Evolutionary conservation across 2,113 vertebrate species (phyloP), one percentile per base, ranked within the genome.

Genomic region (Daboia siamensis): DNA sequence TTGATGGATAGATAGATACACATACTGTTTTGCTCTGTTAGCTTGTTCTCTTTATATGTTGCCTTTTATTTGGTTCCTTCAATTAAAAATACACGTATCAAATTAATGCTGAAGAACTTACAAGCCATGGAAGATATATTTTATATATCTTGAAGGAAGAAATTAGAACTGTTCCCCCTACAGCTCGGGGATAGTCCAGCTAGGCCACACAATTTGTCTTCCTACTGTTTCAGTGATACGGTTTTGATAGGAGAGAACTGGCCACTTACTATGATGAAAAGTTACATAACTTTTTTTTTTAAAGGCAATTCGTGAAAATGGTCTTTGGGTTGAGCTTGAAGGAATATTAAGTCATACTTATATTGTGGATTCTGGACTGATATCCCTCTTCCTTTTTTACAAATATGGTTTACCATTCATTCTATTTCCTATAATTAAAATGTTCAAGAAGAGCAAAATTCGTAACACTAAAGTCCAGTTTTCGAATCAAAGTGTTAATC

Each of bases 11-110:
- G 95, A 93, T 91, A 95, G 93, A 96, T 52, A 91, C 93, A 90
- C 94, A 33, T 94, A 95, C 95, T 97, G 96, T 95, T 95, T 95
- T 96, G 95, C 94, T 91, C 59, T 95, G 92, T 94, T 91, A 89
- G 86, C 93, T 95, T 92, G 94, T 88, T 95, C 95, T 95, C 95
- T 92, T 96, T 94, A 93, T 95, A 96, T 94, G 94, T 93, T 94
- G 93, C 94, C 64, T 93, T 69, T 86, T 90, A 46, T 54, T 92
- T 89, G 57, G 94, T 92, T 84, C 95, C 94, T 96, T 89, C 93
- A 92, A 93, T 91, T 93, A 86, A 87, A 95, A 57, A 61, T 46
- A 95, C 94, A 94, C 90, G 86, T 95, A 95, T 95, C 91, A 80
- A 46, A 94, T 89, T 93, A 92, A 94, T 91, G 94, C 89, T 95